A percentile compares a stretch with the other conserved stretches of the same genome.
phyloP scores from a whole-genome alignment of 2,888 invertebrate species.

The Habrosyne pyritoides region DNA sequence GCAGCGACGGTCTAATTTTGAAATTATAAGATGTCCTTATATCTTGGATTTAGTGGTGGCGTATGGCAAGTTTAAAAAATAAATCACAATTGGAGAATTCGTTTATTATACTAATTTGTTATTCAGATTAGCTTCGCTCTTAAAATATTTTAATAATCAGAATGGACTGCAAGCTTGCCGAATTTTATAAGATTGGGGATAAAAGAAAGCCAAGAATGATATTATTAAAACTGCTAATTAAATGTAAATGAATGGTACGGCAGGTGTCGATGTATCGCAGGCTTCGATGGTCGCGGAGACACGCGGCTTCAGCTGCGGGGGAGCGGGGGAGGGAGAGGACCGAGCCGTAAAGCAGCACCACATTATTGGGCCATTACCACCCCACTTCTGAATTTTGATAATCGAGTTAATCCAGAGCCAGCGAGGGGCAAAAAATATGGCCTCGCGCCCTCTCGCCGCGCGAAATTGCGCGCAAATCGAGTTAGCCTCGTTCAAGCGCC shows the following conservation, averaged over 20 bases:
- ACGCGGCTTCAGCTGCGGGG: slow-evolving; percentile 1
- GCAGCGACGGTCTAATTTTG: too few species aligned
- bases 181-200: background rate
- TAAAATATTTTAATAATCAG: slow-evolving; percentile 12
- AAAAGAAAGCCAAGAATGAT: background rate
- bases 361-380: slow-evolving; percentile 50
- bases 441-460: slow-evolving; percentile 25
- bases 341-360: slow-evolving; percentile 33
- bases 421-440: slow-evolving; percentile 42
- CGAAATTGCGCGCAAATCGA: slow-evolving; percentile 54
- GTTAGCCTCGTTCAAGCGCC: slow-evolving; percentile 58
- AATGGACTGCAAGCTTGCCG: background rate
- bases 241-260: background rate
- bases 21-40: too few species aligned
- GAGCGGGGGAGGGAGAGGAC: slow-evolving; percentile 15
- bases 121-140: slow-evolving; percentile 17
- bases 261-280: too few species aligned
- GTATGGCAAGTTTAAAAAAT: too few species aligned
- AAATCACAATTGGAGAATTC: slow-evolving; percentile 30
- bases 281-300: too few species aligned
- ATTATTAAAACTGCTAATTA: background rate
- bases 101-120: slow-evolving; percentile 33
- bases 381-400: slow-evolving; percentile 49
- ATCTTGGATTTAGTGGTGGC: too few species aligned
- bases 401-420: slow-evolving; percentile 51